Evolutionary conservation across 2,113 vertebrate genomes (phyloP).

Genomic region (Cyanoliseus patagonus): DNA sequence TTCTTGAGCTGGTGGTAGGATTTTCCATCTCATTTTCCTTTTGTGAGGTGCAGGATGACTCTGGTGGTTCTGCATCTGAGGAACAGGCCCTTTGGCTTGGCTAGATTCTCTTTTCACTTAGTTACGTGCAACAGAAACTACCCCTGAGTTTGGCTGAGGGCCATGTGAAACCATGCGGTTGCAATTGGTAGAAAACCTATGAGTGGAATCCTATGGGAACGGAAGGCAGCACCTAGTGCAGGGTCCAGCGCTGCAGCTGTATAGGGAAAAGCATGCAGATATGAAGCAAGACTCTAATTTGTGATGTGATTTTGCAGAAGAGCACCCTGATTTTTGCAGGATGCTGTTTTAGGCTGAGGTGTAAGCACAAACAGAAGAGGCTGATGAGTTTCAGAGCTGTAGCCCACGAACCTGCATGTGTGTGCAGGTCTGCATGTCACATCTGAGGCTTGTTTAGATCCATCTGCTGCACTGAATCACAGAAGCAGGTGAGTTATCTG

Average conservation of each 20-base stretch:
- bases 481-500: neutral
- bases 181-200: neutral
- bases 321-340: neutral
- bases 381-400: neutral
- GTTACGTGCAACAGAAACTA: neutral
- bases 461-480: neutral
- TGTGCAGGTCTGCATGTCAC: neutral
- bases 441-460: neutral
- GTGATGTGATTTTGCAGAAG: neutral
- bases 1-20: neutral
- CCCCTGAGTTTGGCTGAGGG: neutral
- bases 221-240: accelerated
- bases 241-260: neutral
- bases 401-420: neutral
- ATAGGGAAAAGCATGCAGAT: accelerated
- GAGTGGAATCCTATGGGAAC: neutral
- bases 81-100: neutral
- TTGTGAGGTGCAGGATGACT: neutral
- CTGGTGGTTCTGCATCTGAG: neutral
- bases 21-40: neutral
- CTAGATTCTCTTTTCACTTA: neutral
- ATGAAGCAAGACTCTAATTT: neutral
- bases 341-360: neutral
- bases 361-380: neutral
- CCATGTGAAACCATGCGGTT: neutral